phyloP scores from a whole-genome alignment of 92 coral and sea anemone genomes.

The Bergia puertoricense region DNA sequence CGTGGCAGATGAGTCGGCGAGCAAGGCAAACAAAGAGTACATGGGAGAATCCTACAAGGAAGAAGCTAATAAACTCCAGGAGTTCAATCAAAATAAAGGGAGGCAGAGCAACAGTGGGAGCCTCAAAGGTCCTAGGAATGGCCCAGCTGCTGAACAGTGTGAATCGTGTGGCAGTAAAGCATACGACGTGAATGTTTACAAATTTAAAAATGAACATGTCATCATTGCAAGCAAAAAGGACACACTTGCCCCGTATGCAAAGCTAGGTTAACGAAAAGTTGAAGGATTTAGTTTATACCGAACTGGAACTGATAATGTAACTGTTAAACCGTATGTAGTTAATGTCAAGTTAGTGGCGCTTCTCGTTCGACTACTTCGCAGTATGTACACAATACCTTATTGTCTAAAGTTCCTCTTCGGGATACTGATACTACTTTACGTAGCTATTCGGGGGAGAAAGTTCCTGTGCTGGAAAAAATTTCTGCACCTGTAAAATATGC shows the following conservation, averaged over 20 bases:
- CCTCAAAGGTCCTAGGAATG: background rate
- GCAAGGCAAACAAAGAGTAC: constrained; percentile 19
- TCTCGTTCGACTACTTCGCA: constrained; percentile 10
- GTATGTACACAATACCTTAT: constrained; percentile 25
- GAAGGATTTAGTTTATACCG: constrained; percentile 6
- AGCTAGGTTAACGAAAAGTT: constrained; percentile 22
- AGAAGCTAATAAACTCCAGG: constrained; percentile 33
- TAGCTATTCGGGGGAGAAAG: constrained; percentile 29
- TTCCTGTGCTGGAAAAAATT: constrained; percentile 3
- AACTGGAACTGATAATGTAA: background rate
- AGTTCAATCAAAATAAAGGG: background rate
- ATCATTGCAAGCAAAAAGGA: constrained; percentile 43
- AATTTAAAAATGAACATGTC: constrained; percentile 30
- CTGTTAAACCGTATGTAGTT: too few relatives aligned
- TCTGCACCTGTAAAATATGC: constrained; percentile 13
- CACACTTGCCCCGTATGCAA: constrained; percentile 37
- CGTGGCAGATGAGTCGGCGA: background rate
- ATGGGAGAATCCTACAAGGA: constrained; percentile 17
- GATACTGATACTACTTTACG: constrained; percentile 9
- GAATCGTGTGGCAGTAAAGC: constrained; percentile 43
- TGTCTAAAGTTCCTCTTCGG: constrained; percentile 34
- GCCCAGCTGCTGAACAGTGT: constrained; percentile 4
- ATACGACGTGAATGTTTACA: constrained; percentile 27
- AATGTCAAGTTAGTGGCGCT: constrained; percentile 16
- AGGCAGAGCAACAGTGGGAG: constrained; percentile 6